Evolutionary conservation across 2,888 invertebrate species (phyloP), one percentile per base, ranked within the genome.

Genomic region (Dioctria rufipes): DNA sequence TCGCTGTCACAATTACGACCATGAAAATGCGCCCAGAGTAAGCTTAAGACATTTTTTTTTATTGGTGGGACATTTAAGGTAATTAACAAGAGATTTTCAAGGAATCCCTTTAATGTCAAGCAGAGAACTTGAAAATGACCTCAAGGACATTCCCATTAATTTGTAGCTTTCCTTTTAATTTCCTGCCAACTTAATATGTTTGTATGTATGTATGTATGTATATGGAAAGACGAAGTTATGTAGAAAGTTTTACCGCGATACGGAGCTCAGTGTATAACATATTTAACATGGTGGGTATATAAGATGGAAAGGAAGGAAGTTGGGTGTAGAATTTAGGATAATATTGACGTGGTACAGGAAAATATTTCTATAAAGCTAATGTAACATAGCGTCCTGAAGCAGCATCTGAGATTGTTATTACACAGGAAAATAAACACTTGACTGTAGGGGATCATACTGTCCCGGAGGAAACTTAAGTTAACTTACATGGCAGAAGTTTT

Each of bases 401-500:
- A 54, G 54, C n/a, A 54, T 54, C 11, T 54, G 9, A 54, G 54
- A 54, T 54, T 54, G 54, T 54, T 54, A 54, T 54, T 54, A 54
- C 54, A 54, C 54, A 54, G 54, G 54, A 54, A 54, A 54, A 11
- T 54, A 54, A 54, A 54, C 11, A 54, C 54, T 54, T 54, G 6
- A 11, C 54, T 54, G 54, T 54, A 25, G 25, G 25, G 54, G 54
- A 1, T 54, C 54, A n/a, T 8, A 11, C 2, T n/a, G 11, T 54
- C 4, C 4, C 54, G 4, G 54, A 11, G 54, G 54, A 54, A 54
- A 54, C 54, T 11, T 54, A n/a, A 54, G 9, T 9, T 9, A 46
- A 46, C 0, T 54, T 54, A 54, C 54, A 54, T 1, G 54, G 54
- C 6, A 9, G 5, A 6, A 1, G 1, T 46, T 46, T 9, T 9